Conservation (phyloP, 2,888 invertebrate genomes). For the Pseudococcus viburni region DNA sequence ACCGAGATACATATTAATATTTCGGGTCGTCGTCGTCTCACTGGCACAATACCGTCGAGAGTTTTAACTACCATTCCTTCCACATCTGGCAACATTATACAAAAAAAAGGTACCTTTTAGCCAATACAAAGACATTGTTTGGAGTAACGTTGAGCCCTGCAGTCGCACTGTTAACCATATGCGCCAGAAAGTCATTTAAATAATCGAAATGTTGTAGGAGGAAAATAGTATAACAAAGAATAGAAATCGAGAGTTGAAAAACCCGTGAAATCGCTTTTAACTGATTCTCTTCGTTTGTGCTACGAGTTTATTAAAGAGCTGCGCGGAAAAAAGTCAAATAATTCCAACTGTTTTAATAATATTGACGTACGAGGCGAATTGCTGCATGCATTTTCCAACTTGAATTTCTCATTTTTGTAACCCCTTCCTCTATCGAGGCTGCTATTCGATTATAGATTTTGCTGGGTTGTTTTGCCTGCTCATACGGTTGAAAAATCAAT, state of each 20-base stretch:
- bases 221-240: conserved; percentile 31
- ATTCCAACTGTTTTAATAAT: background rate
- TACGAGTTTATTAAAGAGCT: background rate
- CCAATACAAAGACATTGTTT: conserved; percentile 46
- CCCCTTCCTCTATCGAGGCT: background rate
- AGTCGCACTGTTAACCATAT: conserved; percentile 17
- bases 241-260: conserved; percentile 38
- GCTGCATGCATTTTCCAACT: background rate
- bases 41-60: background rate
- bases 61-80: background rate
- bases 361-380: background rate
- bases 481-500: too few relatives aligned
- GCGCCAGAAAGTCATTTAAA: conserved; percentile 49
- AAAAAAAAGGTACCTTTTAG: conserved; percentile 7
- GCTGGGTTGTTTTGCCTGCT: background rate
- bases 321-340: background rate
- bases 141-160: background rate
- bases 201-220: conserved; percentile 9
- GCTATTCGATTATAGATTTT: background rate
- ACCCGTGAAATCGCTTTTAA: background rate
- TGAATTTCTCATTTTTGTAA: background rate
- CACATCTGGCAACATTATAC: conserved; percentile 51
- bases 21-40: background rate
- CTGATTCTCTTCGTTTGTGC: background rate
- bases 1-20: background rate